Base-by-base conservation (phyloP, 2,888 invertebrate species). In the Rhagonycha lutea region DNA sequence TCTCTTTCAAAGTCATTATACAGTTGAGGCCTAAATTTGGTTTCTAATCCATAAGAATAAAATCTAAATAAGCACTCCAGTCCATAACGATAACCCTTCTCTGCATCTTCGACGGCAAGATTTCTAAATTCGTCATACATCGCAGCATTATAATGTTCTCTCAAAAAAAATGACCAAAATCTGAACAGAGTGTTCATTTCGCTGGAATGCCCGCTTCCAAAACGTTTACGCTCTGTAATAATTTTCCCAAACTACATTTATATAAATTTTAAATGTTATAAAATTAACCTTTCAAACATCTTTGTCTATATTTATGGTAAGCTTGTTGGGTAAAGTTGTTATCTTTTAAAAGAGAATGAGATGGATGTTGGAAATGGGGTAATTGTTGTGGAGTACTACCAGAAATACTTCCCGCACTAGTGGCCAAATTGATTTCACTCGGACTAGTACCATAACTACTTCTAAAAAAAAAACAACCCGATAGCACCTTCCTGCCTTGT, bases 141-240 rank as follows among this genome's bases (percentile, higher is more conserved):
- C 81, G 94, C 97, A 83, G 95, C 93, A 89, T 99, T 99, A 89
- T 98, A 99, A 87, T 99, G 98, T 87, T 99, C 98, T 78, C 99
- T 90, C 80, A 99, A 90, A 91, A 99, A 99, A 92, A 99, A 99
- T 29, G 99, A 99, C 99, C 99, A 99, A 90, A 99, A 99, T 78
- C 99, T 91, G 91, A 98, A 99, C 70, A 99, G 90, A 0, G 99
- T 99, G 89, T 99, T 99, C 99, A 99, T 99, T 89, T 99, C 99
- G 85, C 97, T 97, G 7, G 98, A 98, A 85, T 96, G 96, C 0
- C 99, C 99, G 83, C 94, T 94, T 78, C 99, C 99, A 74, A 96
- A 91, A 86, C 95, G 93, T 88, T 96, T 96, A 81, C 98, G 94
- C 87, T 99, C 98, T 95, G 68, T 72, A 78, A 78, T 12, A 61